Evolutionary conservation across 2,888 invertebrate species (phyloP), one percentile per base, ranked within the genome.

Genomic region (Salticus scenicus): DNA sequence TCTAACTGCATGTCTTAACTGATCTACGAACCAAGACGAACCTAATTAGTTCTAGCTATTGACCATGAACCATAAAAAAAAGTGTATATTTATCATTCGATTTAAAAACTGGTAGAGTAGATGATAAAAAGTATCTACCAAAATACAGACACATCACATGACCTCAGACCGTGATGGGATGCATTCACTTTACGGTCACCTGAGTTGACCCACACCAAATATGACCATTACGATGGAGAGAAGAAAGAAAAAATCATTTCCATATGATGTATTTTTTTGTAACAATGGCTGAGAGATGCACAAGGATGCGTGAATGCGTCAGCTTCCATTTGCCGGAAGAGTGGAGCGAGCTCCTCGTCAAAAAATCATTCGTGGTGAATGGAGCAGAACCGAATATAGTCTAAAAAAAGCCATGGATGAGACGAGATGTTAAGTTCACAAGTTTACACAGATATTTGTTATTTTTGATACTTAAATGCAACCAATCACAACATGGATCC

Each of bases 141-240:
- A n/a, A 37, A 37, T 5, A 47, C 5, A 24, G 24, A 57, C 20
- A 24, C 24, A 24, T 24, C 57, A 24, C 20, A 5, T 57, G 57
- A 57, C 57, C 57, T 57, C 57, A 57, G 57, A 1, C 0, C 24
- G 57, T 17, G 17, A 57, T 24, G 17, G 24, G 24, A 57, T 17
- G 20, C 57, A 57, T 47, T 14, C 17, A 24, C 57, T 20, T 57
- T 57, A 57, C 57, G 57, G 57, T 57, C 57, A 57, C 57, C 57
- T 57, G 57, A 57, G 24, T 17, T 57, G 57, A 57, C 57, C 57
- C 24, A 5, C 17, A 12, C 57, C 5, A 5, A 24, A 5, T 20
- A 24, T 57, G 57, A 12, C 57, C 57, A 57, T 57, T 24, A 24
- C 24, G 20, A 57, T 17, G 57, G 12, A 24, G 57, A 24, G 24